Evolutionary conservation across 2,113 vertebrate genomes (phyloP).

Genomic region (Agapornis roseicollis): DNA sequence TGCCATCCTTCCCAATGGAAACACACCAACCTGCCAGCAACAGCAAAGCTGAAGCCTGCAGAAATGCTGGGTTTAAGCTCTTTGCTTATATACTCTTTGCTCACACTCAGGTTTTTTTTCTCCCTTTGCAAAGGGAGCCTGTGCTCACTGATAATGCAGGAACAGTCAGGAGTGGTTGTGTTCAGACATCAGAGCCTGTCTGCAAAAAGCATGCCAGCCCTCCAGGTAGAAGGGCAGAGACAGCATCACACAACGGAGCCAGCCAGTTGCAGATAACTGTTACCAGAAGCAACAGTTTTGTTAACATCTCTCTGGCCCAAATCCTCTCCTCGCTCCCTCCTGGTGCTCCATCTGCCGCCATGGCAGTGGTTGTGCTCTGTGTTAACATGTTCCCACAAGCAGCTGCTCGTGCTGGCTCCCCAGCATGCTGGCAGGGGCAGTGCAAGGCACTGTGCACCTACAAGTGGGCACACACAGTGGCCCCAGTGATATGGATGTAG

Average conservation of each 20-base stretch:
- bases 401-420: neutral
- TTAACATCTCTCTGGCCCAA: neutral
- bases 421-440: neutral
- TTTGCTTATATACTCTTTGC: neutral
- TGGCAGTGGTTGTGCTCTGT: fast-evolving
- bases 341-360: neutral
- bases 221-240: neutral
- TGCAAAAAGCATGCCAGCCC: neutral
- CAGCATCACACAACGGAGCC: fast-evolving
- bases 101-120: fast-evolving
- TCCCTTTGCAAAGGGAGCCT: neutral
- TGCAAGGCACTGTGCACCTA: fast-evolving
- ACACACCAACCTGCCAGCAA: neutral
- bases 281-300: neutral
- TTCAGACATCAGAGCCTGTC: neutral
- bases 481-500: fast-evolving
- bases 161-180: neutral
- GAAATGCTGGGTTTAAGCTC: neutral
- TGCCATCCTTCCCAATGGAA: neutral
- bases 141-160: neutral
- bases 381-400: fast-evolving
- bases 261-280: neutral
- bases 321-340: fast-evolving
- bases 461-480: fast-evolving
- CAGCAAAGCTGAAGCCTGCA: neutral